Conservation (phyloP, 2,113 vertebrate genomes). For the Colaptes auratus region DNA sequence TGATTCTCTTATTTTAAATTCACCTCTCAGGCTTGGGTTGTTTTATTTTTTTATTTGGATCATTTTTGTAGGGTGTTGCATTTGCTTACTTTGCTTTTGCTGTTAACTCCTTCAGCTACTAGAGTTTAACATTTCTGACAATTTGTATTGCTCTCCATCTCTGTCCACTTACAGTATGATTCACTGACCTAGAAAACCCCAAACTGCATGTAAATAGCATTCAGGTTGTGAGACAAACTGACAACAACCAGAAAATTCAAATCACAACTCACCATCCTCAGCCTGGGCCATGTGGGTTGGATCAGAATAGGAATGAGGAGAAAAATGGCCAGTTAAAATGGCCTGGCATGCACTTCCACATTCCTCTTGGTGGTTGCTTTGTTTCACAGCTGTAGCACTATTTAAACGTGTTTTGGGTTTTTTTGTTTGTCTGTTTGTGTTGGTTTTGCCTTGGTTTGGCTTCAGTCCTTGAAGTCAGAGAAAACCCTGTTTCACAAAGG, state of each 20-base stretch:
- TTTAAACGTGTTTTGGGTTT: constrained; percentile 58
- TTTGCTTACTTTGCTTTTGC: constrained; percentile 53
- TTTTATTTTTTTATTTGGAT: neutral
- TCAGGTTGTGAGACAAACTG: constrained; percentile 62
- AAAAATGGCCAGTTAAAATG: constrained; percentile 13
- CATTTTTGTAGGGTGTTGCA: constrained; percentile 7
- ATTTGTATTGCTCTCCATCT: constrained; percentile 56
- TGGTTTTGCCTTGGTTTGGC: constrained; percentile 8
- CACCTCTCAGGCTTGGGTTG: neutral
- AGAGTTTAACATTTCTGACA: constrained; percentile 53
- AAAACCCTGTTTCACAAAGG: neutral
- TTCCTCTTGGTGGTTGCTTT: constrained; percentile 48
- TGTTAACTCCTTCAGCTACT: constrained; percentile 47
- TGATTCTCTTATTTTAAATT: constrained; percentile 58
- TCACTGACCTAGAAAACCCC: constrained; percentile 70
- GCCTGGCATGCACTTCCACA: neutral
- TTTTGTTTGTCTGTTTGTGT: constrained; percentile 34
- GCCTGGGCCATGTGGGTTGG: neutral
- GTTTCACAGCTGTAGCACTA: constrained; percentile 59
- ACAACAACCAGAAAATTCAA: constrained; percentile 56
- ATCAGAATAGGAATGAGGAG: neutral
- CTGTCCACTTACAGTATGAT: constrained; percentile 68
- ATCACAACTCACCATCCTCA: neutral
- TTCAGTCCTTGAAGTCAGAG: neutral
- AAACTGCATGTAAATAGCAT: constrained; percentile 67